Evolutionary conservation across 2,113 vertebrate species (phyloP).

Genomic region (Prunella fulvescens): DNA sequence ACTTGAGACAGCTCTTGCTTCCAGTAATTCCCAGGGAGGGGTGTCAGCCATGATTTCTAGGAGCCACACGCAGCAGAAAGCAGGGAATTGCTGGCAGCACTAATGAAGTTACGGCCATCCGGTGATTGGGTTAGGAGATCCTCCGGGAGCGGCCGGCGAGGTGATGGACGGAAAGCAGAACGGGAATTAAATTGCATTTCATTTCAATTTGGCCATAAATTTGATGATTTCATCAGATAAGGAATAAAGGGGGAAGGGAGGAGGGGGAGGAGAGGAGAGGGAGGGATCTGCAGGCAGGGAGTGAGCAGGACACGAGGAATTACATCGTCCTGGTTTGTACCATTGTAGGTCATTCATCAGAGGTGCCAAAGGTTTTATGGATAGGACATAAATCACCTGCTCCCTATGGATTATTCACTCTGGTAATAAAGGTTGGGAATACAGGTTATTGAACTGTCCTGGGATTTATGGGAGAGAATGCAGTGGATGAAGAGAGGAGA

Average conservation of each 20-base stretch:
- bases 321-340: background rate
- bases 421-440: background rate
- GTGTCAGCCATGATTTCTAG: conserved; percentile 60
- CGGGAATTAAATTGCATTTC: conserved; percentile 74
- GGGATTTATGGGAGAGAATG: conserved; percentile 1
- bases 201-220: conserved; percentile 75
- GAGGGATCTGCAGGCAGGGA: background rate
- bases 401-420: background rate
- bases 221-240: conserved; percentile 67
- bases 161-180: conserved; percentile 71
- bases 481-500: background rate
- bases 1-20: conserved; percentile 23
- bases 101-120: conserved; percentile 71
- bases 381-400: background rate
- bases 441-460: background rate
- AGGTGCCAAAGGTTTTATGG: conserved; percentile 7
- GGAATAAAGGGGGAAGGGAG: conserved; percentile 35
- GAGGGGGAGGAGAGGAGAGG: background rate
- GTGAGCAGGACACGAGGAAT: background rate
- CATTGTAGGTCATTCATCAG: background rate
- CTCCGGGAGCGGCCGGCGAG: conserved; percentile 54
- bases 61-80: conserved; percentile 54
- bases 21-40: conserved; percentile 64
- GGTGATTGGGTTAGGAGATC: conserved; percentile 71
- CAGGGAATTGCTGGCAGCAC: conserved; percentile 48